Base-by-base conservation (phyloP, 2,113 vertebrate species). In the Tragelaphus imberbis region DNA sequence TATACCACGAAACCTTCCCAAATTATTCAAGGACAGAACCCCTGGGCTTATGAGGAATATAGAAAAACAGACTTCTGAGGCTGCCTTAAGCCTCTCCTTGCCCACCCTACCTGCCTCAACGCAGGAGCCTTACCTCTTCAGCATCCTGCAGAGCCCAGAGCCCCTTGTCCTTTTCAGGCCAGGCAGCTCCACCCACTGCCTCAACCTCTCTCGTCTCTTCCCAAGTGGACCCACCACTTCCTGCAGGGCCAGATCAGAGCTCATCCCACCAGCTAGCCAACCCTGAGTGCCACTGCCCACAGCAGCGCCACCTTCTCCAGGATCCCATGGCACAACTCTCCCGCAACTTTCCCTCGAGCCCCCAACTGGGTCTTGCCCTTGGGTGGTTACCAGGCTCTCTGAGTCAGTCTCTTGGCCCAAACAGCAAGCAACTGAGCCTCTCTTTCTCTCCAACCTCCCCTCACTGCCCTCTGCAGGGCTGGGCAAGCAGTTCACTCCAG, bases 1-100 rank as follows among this genome's bases (percentile, higher is more conserved):
- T 58, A n/a, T 47, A 88, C 65, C 49, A 92, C 1, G 61, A 86
- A 91, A 30, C 11, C 21, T 75, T 94, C n/a, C 81, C 93, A 91
- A 94, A 90, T 88, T 40, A 94, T 63, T 88, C 82, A 86, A 93
- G 85, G 28, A 53, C 88, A 91, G 36, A 79, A 49, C 7, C 25
- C 86, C 21, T 40, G 81, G 56, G 27, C 25, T 36, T 88, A 40
- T 59, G n/a, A 61, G 71, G 8, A 82, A 75, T n/a, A 71, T 61
- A 9, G 61, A 59, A 49, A 36, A 56, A 84, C n/a, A 97, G 44
- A 36, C 6, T 19, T 68, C 84, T n/a, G 5, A 97, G 51, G 40
- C 56, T 89, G 49, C 49, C 61, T 84, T 61, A 90, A 96, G 12
- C 63, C 61, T 82, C 10, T 1, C 28, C 55, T 75, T 93, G 51